phyloP scores from a whole-genome alignment of 2,888 invertebrate species.

The Dendrolimus pini region DNA sequence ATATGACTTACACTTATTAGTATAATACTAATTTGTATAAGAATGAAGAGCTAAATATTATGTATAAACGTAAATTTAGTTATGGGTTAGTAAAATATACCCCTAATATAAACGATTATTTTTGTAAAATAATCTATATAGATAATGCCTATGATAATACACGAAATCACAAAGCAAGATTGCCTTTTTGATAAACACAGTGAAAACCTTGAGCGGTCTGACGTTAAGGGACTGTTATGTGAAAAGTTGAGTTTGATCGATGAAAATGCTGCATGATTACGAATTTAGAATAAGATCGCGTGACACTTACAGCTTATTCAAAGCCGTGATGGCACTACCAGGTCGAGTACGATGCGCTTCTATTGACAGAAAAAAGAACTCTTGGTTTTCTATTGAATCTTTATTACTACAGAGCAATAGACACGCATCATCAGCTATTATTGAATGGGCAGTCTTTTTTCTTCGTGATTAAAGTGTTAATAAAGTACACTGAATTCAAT shows the following conservation, averaged over 20 bases:
- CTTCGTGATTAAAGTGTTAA: conserved; percentile 5
- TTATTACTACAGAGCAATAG: conserved; percentile 20
- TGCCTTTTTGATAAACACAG: neutral
- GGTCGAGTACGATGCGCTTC: conserved; percentile 37
- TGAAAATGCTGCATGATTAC: conserved; percentile 25
- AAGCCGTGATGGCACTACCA: conserved; percentile 47
- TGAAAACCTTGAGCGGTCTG: neutral
- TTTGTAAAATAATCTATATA: neutral
- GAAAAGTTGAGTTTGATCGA: conserved; percentile 29
- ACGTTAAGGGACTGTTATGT: neutral
- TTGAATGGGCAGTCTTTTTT: conserved; percentile 15
- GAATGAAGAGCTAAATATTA: too few species aligned
- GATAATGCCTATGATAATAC: neutral
- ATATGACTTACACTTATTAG: too few species aligned
- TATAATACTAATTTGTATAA: too few species aligned
- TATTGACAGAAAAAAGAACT: conserved; percentile 36
- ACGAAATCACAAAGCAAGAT: neutral
- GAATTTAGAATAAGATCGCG: conserved; percentile 32
- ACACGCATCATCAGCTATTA: conserved; percentile 22
- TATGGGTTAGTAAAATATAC: too few species aligned
- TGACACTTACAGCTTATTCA: conserved; percentile 39
- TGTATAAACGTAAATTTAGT: too few species aligned
- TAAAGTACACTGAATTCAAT: conserved; percentile 3
- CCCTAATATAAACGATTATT: too few species aligned
- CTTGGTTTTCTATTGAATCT: conserved; percentile 34